Base-by-base conservation (phyloP, 2,888 invertebrate species). In the Xanthorhoe designata region DNA sequence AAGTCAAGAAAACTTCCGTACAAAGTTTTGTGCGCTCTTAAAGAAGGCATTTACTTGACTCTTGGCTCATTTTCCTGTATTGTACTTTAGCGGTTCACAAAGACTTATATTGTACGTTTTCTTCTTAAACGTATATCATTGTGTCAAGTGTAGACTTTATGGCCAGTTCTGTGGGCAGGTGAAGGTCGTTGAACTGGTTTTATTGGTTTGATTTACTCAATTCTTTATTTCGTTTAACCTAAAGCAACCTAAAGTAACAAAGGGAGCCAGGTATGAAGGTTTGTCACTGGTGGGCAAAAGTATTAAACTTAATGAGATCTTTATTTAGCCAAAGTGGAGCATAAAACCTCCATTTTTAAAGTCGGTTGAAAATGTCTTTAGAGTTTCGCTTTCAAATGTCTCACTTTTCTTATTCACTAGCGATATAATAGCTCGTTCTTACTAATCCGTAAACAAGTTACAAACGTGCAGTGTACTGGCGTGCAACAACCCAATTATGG, bases 71-170 rank as follows among this genome's bases (percentile, higher is more conserved):
- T n/a, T 56, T 29, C 15, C 1, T 6, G 9, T 53, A 49, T 15
- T 68, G 72, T 76, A 75, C 76, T 8, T 52, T 24, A 58, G 50
- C 49, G 45, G 69, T 61, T 66, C 57, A 50, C 56, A 53, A 66
- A 55, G 63, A 67, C 53, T 69, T 71, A 72, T 72, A 47, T 66
- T 72, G 55, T 51, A 61, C 69, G 70, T 62, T 69, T 75, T 70
- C 73, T 57, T 49, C 58, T 60, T 57, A 62, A 65, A 65, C 64
- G 58, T 64, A 52, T 58, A 54, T 64, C 53, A 61, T 64, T 58
- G 54, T 52, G 58, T 59, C 57, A 52, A 50, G 56, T 63, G 51
- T 53, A 54, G 29, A 45, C 45, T 45, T 35, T 54, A 47, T 47
- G 32, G 54, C 35, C 47, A 49, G 61, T 61, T 61, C 35, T 19